Evolutionary conservation across 2,797 vertebrate species (phyloP), one percentile per base, ranked within the genome.

Genomic region (Lacerta viridis): DNA sequence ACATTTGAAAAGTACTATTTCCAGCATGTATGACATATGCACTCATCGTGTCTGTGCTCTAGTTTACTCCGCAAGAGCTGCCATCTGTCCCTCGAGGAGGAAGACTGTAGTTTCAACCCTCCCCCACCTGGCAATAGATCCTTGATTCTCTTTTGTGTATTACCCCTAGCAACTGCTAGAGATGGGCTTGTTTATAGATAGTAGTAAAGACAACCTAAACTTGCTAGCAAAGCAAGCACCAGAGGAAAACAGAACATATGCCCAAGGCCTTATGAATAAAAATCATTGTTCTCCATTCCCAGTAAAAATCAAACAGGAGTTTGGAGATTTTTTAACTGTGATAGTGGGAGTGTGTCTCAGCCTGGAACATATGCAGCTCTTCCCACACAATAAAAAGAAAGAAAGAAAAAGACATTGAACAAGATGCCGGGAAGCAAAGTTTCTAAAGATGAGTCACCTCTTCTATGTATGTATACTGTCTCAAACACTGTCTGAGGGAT

Each of bases 381-480:
- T 92, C 89, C 83, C 80, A 72, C 87, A 93, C 94, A 55, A 55
- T 13, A 64, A 64, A 64, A 88, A 89, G 84, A 41, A 33, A 33
- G 33, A 94, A 55, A 55, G 13, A 59, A 64, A 64, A 88, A 89
- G 84, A 41, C 88, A 92, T 72, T 81, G 91, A 71, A 87, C 64
- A 84, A 94, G 90, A 92, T 93, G 93, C 92, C 82, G 75, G 90
- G 88, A 94, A 92, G 69, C 8, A 90, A 79, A 0, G 0, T 92
- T 91, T 90, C 89, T 71, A 92, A 90, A 3, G 83, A 91, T 93
- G 93, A 94, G 92, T 93, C 90, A 50, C 84, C 93, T 90, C 87
- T 85, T 90, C 33, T 50, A 75, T 27, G 79, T 7, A 72, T 15
- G 29, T 83, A 90, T 78, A 87, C 89, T 43, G 86, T 59, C 87